Percentiles rank a stretch among this genome's conserved stretches.
Conservation (phyloP, 2,797 vertebrate genomes). For the Poecilia gillii region DNA sequence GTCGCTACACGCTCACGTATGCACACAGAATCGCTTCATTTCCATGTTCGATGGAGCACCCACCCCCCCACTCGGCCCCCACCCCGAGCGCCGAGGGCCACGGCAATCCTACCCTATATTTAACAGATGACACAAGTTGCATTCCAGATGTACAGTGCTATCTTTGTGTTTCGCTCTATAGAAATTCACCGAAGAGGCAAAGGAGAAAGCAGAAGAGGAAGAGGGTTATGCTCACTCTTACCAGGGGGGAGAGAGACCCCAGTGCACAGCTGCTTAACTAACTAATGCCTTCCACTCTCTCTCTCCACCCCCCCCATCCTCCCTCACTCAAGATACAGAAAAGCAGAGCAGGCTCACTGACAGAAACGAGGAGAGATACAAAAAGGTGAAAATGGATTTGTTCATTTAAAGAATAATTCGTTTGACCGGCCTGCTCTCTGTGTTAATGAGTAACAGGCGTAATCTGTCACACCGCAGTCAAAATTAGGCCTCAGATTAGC, state of each 20-base stretch:
- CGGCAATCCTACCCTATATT: constrained; percentile 76
- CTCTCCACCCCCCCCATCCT: constrained; percentile 34
- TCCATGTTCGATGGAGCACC: constrained; percentile 77
- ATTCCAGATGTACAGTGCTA: constrained; percentile 86
- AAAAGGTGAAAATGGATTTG: constrained; percentile 55
- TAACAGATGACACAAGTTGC: constrained; percentile 86
- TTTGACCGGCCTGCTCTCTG: constrained; percentile 21
- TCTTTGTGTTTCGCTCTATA: constrained; percentile 83
- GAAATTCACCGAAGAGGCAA: constrained; percentile 78
- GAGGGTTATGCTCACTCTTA: constrained; percentile 58
- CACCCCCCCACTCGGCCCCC: neutral
- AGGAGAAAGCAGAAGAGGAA: constrained; percentile 38
- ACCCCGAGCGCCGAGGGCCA: constrained; percentile 61
- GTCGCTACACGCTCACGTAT: constrained; percentile 33
- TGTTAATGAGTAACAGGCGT: constrained; percentile 51
- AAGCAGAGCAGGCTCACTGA: constrained; percentile 60
- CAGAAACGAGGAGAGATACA: constrained; percentile 53
- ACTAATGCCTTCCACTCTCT: constrained; percentile 71
- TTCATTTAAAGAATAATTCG: constrained; percentile 45
- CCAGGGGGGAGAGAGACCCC: constrained; percentile 58
- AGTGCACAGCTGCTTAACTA: constrained; percentile 85
- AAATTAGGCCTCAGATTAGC: constrained; percentile 65
- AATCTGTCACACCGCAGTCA: constrained; percentile 50
- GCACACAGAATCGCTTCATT: constrained; percentile 73
- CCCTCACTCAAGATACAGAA: constrained; percentile 58